A percentile compares a stretch with the other conserved stretches of the same genome.
Conservation (phyloP, 2,797 vertebrate genomes). For the Brachyrhaphis roseni region DNA sequence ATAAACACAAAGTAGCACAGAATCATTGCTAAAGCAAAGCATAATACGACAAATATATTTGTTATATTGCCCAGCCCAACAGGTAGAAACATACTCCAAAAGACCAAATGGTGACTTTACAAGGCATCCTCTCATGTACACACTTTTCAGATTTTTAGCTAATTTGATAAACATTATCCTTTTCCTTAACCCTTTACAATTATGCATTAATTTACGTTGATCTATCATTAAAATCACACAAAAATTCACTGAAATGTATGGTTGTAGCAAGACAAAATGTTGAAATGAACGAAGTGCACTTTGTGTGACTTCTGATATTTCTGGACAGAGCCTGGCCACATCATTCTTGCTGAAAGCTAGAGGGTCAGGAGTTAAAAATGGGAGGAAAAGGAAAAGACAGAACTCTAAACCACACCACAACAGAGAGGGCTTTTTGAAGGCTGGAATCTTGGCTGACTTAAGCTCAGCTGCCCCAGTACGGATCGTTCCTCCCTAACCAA, state of each 20-base stretch:
- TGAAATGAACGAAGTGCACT: constrained; percentile 28
- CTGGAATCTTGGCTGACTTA: constrained; percentile 60
- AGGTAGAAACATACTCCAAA: not conserved
- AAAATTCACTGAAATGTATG: not conserved
- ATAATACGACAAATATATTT: not conserved
- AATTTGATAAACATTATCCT: not conserved
- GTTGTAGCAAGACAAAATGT: not conserved
- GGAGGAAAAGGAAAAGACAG: constrained; percentile 47
- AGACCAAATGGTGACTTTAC: not conserved
- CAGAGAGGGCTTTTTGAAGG: constrained; percentile 20
- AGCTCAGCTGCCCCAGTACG: constrained; percentile 36
- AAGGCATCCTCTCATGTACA: not conserved
- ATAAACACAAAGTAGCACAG: not conserved
- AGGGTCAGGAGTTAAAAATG: constrained; percentile 50
- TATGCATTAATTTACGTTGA: not conserved
- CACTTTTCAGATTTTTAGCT: not conserved
- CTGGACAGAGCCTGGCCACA: constrained; percentile 53
- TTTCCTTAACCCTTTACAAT: not conserved
- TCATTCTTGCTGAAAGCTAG: constrained; percentile 44
- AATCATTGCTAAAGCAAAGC: not conserved
- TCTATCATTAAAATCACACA: not conserved
- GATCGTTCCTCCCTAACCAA: constrained; percentile 63
- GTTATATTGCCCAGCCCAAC: not conserved
- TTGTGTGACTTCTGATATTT: constrained; percentile 58
- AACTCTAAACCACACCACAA: constrained; percentile 54